These are phyloP conservation scores for Melopsittacus undulatus DNA, from an alignment of 2,797 vertebrate species.

Conservation along the genomic window DNA sequence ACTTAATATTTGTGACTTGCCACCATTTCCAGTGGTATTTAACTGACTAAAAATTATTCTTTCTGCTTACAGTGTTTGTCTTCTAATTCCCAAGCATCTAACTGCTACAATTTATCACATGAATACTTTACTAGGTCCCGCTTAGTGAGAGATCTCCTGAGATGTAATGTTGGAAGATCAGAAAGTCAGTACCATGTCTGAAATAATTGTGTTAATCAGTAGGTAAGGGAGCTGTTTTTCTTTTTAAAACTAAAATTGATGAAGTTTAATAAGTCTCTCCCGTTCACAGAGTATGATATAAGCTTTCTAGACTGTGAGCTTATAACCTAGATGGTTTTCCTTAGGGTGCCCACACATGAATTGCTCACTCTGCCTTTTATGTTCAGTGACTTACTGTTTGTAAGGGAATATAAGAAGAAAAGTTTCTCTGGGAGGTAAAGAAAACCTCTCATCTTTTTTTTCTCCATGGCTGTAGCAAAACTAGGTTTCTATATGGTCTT, in stretches of 20 bases:
- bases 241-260: not conserved
- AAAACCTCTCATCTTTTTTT: fast-evolving
- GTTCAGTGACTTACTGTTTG: not conserved
- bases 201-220: not conserved
- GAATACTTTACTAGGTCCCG: not conserved
- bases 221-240: not conserved
- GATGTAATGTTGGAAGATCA: not conserved
- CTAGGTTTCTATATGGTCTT: not conserved
- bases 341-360: not conserved
- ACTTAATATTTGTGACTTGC: not conserved
- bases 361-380: not conserved
- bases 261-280: not conserved
- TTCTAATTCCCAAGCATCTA: not conserved
- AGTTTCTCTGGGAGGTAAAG: not conserved
- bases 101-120: not conserved
- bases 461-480: fast-evolving
- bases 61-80: not conserved
- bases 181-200: not conserved
- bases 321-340: not conserved
- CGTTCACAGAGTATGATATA: not conserved
- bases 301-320: not conserved
- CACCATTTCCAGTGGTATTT: not conserved
- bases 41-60: not conserved
- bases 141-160: not conserved
- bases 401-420: not conserved